Conservation (phyloP, 2,888 invertebrate species). For the Cheilosia pagana region DNA sequence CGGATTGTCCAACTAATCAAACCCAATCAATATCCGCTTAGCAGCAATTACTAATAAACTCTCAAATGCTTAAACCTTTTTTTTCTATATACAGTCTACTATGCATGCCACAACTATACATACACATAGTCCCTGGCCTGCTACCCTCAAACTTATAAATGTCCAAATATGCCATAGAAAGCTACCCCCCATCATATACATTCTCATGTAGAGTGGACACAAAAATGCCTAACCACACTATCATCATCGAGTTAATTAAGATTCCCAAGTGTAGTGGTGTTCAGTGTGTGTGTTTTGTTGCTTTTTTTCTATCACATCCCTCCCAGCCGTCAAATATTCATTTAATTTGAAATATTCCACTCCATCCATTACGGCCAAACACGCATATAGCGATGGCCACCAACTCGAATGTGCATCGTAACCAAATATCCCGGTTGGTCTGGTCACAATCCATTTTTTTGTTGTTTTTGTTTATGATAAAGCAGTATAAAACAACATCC, state of each 20-base stretch:
- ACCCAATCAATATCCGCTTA: slow-evolving; percentile 53
- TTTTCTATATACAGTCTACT: neutral
- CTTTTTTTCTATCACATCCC: slow-evolving; percentile 25
- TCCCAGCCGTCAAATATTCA: slow-evolving; percentile 54
- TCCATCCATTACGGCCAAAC: slow-evolving; percentile 55
- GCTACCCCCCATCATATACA: slow-evolving; percentile 36
- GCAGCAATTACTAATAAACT: slow-evolving; percentile 65
- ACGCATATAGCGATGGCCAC: slow-evolving; percentile 69
- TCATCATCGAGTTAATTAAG: slow-evolving; percentile 75
- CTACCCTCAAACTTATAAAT: slow-evolving; percentile 16
- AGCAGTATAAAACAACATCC: slow-evolving; percentile 33
- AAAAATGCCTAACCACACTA: slow-evolving; percentile 73
- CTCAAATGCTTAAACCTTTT: slow-evolving; percentile 32
- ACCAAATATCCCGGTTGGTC: neutral
- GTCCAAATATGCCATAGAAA: slow-evolving; percentile 68
- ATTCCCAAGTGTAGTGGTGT: slow-evolving; percentile 64
- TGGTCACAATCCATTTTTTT: slow-evolving; percentile 39
- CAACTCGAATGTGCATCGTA: slow-evolving; percentile 61
- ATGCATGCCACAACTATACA: neutral
- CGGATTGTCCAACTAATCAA: slow-evolving; percentile 39
- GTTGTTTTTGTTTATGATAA: slow-evolving; percentile 54
- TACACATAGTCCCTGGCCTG: too few relatives aligned
- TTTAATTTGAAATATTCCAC: slow-evolving; percentile 69
- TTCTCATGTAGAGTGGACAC: slow-evolving; percentile 56
- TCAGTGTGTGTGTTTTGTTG: slow-evolving; percentile 4